Conservation (phyloP, 2,888 invertebrate species). For the Zygogramma bicolorata region DNA sequence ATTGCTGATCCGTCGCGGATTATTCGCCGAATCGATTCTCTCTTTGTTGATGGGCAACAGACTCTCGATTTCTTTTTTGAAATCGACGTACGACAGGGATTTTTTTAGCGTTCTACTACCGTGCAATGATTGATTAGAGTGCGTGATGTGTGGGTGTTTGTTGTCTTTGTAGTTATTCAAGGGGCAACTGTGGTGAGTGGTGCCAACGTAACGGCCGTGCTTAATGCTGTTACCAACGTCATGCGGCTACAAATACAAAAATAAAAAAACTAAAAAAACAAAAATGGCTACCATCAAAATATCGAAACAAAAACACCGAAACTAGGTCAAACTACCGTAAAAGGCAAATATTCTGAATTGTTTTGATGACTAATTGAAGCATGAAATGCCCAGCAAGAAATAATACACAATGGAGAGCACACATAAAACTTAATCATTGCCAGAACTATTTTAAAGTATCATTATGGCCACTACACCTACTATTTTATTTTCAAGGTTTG, state of each 20-base stretch:
- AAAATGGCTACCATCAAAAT: slow-evolving; percentile 46
- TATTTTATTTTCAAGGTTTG: too few relatives aligned
- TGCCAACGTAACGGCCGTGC: slow-evolving; percentile 58
- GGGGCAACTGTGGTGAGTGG: slow-evolving; percentile 50
- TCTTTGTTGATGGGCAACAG: slow-evolving; percentile 59
- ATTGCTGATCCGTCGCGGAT: slow-evolving; percentile 47
- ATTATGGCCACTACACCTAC: too few relatives aligned
- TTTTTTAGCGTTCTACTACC: slow-evolving; percentile 49
- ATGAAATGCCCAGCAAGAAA: neutral
- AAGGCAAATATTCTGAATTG: slow-evolving; percentile 9
- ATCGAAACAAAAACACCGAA: slow-evolving; percentile 17
- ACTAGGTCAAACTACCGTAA: neutral
- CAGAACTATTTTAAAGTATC: neutral
- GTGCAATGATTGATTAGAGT: slow-evolving; percentile 30
- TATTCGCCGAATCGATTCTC: slow-evolving; percentile 35
- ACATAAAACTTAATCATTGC: neutral
- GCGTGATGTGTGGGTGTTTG: slow-evolving; percentile 36
- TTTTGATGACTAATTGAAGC: neutral
- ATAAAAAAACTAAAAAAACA: slow-evolving; percentile 52
- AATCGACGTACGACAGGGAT: slow-evolving; percentile 62
- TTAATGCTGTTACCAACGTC: slow-evolving; percentile 55
- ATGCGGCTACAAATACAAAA: slow-evolving; percentile 65
- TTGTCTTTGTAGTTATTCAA: slow-evolving; percentile 34
- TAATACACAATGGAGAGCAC: neutral
- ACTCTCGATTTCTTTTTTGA: slow-evolving; percentile 62